Evolutionary conservation across 2,888 invertebrate genomes (phyloP).

Genomic region (Rhimphoctona megacephalus): DNA sequence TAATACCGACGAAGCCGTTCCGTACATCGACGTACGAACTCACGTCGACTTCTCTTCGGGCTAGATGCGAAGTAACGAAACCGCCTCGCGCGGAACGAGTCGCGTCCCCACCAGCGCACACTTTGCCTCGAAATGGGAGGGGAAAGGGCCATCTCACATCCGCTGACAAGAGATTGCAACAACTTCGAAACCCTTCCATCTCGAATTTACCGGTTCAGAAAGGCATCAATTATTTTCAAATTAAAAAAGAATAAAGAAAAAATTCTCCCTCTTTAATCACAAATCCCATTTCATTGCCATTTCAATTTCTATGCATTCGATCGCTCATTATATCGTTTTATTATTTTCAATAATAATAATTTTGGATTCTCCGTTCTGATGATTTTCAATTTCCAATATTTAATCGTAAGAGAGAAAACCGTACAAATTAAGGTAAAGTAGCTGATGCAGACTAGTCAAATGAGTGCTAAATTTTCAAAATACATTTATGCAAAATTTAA

Average conservation of each 20-base stretch:
- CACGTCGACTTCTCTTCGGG: conserved; percentile 57
- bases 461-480: no score
- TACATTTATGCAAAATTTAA: no score
- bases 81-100: conserved; percentile 35
- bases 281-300: neutral
- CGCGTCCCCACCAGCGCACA: conserved; percentile 15
- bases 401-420: neutral
- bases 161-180: conserved; percentile 37
- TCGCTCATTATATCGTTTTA: neutral
- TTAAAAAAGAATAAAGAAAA: no score
- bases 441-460: no score
- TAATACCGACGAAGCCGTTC: conserved; percentile 18
- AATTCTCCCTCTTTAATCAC: no score
- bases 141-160: conserved; percentile 25
- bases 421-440: no score
- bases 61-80: conserved; percentile 49
- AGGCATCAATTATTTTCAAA: neutral
- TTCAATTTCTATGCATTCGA: neutral
- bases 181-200: conserved; percentile 24
- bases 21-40: conserved; percentile 54
- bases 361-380: no score
- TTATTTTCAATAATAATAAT: neutral
- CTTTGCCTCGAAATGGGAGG: conserved; percentile 20
- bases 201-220: conserved; percentile 50
- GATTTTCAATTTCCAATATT: no score